A percentile compares a stretch with the other conserved stretches of the same genome.
These are phyloP conservation scores for Gryon sp. DNA, from an alignment of 1,140 invertebrate genomes.

Conservation along the genomic window DNA sequence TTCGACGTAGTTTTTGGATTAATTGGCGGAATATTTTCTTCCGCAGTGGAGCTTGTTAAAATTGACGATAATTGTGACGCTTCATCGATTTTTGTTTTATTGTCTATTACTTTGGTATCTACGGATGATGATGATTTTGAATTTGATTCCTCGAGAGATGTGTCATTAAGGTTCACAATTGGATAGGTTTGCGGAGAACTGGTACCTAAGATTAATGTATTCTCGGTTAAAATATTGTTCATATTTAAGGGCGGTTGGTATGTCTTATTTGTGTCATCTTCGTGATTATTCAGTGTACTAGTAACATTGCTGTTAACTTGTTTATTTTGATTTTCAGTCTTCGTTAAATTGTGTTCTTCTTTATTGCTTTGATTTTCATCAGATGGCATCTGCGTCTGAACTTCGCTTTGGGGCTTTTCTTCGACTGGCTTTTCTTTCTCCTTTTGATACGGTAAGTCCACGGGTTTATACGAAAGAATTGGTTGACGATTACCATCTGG, in stretches of 20 bases:
- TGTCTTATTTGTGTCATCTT: constrained; percentile 64
- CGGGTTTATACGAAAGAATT: constrained; percentile 80
- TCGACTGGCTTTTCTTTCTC: constrained; percentile 56
- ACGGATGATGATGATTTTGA: constrained; percentile 1
- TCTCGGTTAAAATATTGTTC: constrained; percentile 66
- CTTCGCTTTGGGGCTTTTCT: constrained; percentile 53
- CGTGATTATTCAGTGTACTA: not conserved
- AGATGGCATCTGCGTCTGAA: constrained; percentile 38
- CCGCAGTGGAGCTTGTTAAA: not conserved
- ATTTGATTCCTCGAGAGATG: constrained; percentile 16
- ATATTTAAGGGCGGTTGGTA: constrained; percentile 68
- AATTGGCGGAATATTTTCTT: constrained; percentile 24
- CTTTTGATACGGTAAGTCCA: constrained; percentile 38
- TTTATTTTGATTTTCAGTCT: constrained; percentile 44
- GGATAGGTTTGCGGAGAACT: constrained; percentile 56
- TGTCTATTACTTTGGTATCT: not conserved
- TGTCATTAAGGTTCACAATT: constrained; percentile 34
- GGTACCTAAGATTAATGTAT: constrained; percentile 69
- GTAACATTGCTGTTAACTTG: constrained; percentile 21
- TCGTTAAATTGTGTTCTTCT: constrained; percentile 46
- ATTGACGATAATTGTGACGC: not conserved
- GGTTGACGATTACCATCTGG: constrained; percentile 74
- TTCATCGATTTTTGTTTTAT: not conserved
- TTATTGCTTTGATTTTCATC: constrained; percentile 49
- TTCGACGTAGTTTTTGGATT: constrained; percentile 49